A percentile compares a stretch with the other conserved stretches of the same genome.
phyloP scores from a whole-genome alignment of 1,140 invertebrate genomes.

The Daktulosphaira vitifoliae region DNA sequence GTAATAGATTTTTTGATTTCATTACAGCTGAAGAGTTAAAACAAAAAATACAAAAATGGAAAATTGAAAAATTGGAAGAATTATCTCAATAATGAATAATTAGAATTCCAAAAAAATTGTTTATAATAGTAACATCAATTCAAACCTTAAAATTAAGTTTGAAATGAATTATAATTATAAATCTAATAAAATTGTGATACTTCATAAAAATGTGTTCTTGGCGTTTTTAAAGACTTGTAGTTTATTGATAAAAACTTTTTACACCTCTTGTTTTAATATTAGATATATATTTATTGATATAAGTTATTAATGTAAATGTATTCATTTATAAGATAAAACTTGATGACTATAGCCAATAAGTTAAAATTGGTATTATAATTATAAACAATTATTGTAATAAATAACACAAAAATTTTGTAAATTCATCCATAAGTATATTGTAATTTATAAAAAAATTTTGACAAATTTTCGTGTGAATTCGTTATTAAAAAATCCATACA shows the following conservation, averaged over 20 bases:
- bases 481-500: conserved; percentile 14
- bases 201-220: conserved; percentile 16
- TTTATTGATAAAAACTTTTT: conserved; percentile 4
- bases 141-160: conserved; percentile 2
- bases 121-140: neutral
- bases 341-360: too few species aligned
- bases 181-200: conserved; percentile 27
- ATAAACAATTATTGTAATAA: neutral
- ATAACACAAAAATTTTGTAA: conserved; percentile 1
- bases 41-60: conserved; percentile 68
- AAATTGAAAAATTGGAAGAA: conserved; percentile 49
- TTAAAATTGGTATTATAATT: too few species aligned
- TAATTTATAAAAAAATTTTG: conserved; percentile 26
- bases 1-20: too few species aligned
- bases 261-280: too few species aligned
- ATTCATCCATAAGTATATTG: conserved; percentile 23
- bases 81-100: conserved; percentile 2
- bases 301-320: too few species aligned
- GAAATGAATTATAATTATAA: neutral
- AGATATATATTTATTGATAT: too few species aligned
- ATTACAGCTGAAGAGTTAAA: conserved; percentile 62
- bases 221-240: conserved; percentile 19
- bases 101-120: neutral
- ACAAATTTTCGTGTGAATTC: conserved; percentile 22
- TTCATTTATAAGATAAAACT: too few species aligned